Evolutionary conservation across 2,113 vertebrate species (phyloP).

Genomic region (Carassius gibelio): DNA sequence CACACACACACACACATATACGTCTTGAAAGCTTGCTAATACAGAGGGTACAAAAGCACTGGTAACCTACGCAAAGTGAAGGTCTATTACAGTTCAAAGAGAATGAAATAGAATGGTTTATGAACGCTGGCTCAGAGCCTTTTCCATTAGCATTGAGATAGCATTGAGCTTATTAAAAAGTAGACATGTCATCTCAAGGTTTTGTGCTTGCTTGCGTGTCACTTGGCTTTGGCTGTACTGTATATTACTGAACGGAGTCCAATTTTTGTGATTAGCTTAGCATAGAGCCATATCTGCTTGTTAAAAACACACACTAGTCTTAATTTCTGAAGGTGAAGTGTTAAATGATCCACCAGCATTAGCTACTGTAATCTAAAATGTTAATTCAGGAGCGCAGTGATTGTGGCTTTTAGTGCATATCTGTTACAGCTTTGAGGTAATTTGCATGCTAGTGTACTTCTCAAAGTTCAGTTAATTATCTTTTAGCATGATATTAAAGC

Average conservation of each 20-base stretch:
- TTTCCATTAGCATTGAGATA: conserved; percentile 54
- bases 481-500: background rate
- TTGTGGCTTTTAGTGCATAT: background rate
- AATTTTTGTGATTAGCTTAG: conserved; percentile 51
- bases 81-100: conserved; percentile 60
- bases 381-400: background rate
- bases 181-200: conserved; percentile 52
- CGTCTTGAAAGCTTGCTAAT: conserved; percentile 44
- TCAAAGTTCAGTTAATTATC: background rate
- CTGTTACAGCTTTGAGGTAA: background rate
- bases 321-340: conserved; percentile 42
- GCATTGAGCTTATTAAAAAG: conserved; percentile 55
- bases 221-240: conserved; percentile 20
- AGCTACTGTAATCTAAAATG: conserved; percentile 32
- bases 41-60: conserved; percentile 53
- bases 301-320: conserved; percentile 25
- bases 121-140: conserved; percentile 53
- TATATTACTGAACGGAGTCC: conserved; percentile 9
- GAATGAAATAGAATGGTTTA: conserved; percentile 58
- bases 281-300: background rate
- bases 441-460: background rate
- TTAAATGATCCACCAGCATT: background rate
- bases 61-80: conserved; percentile 49
- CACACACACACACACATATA: background rate
- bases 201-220: conserved; percentile 33